A percentile compares a stretch with the other conserved stretches of the same genome.
These are phyloP conservation scores for Hucho hucho DNA, from an alignment of 2,113 vertebrate species.

Conservation along the genomic window DNA sequence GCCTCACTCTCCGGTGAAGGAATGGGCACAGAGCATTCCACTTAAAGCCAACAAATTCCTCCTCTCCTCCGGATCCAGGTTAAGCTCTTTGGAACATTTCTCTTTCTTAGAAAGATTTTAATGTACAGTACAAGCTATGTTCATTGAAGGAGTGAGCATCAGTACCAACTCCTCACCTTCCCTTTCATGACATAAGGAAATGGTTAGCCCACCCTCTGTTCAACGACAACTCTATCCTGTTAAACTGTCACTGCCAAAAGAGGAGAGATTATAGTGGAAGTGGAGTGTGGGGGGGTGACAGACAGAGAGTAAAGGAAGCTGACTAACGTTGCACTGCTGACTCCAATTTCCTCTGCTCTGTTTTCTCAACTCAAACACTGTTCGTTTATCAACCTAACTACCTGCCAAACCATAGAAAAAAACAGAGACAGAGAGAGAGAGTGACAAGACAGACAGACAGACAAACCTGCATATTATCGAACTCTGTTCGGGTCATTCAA, in stretches of 20 bases:
- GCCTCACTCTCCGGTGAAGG: conserved; percentile 32
- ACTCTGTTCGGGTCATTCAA: no score
- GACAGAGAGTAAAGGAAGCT: conserved; percentile 36
- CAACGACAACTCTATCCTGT: conserved; percentile 16
- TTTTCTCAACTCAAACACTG: conserved; percentile 59
- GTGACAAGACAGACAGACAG: no score
- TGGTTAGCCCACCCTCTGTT: conserved; percentile 19
- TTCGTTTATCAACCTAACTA: conserved; percentile 63
- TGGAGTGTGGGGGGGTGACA: conserved; percentile 10
- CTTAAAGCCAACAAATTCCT: conserved; percentile 53
- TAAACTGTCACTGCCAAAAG: conserved; percentile 17
- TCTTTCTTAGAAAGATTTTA: conserved; percentile 30
- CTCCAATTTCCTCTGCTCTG: conserved; percentile 61
- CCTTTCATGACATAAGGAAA: conserved; percentile 19
- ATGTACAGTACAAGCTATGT: no score
- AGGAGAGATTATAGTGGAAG: not conserved
- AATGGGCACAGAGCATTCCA: conserved; percentile 30
- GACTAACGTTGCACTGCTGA: conserved; percentile 51
- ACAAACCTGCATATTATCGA: no score
- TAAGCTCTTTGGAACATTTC: conserved; percentile 35
- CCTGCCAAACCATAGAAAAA: conserved; percentile 28
- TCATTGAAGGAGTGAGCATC: no score
- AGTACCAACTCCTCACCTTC: conserved; percentile 36
- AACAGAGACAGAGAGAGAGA: conserved; percentile 15
- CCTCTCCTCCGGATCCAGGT: conserved; percentile 59